A percentile compares a stretch with the other conserved stretches of the same genome.
phyloP scores from a whole-genome alignment of 1,140 invertebrate genomes.

The Atta colombica region DNA sequence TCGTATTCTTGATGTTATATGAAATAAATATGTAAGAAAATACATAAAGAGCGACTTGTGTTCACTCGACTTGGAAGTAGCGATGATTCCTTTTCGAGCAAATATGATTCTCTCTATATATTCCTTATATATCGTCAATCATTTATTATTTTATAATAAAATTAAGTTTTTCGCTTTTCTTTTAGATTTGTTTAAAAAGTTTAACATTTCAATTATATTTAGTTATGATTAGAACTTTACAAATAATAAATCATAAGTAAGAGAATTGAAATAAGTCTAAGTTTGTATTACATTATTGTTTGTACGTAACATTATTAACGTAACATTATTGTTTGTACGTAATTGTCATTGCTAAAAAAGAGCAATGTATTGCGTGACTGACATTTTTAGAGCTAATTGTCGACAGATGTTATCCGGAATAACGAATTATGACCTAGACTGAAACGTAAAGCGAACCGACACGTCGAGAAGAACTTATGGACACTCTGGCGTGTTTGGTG shows the following conservation, averaged over 20 bases:
- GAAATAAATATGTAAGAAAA: neutral
- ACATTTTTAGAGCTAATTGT: slow-evolving; percentile 9
- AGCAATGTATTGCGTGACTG: neutral
- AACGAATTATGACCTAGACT: slow-evolving; percentile 31
- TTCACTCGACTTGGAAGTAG: slow-evolving; percentile 32
- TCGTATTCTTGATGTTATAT: neutral
- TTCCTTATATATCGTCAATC: slow-evolving; percentile 17
- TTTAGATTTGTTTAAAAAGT: neutral
- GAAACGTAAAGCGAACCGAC: slow-evolving; percentile 35
- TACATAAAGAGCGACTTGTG: slow-evolving; percentile 51
- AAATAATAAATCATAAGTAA: neutral
- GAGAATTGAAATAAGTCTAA: neutral
- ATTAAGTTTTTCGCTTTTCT: neutral
- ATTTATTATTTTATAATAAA: slow-evolving; percentile 58
- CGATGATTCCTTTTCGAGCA: slow-evolving; percentile 50
- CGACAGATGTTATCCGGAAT: slow-evolving; percentile 9
- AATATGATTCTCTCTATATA: slow-evolving; percentile 40
- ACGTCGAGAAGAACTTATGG: slow-evolving; percentile 47
- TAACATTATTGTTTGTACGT: neutral
- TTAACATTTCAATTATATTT: neutral
- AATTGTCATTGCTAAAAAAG: neutral
- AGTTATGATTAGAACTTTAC: no score
- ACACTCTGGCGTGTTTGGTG: slow-evolving; percentile 1
- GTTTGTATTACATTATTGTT: neutral
- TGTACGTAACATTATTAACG: no score